Evolutionary conservation across 2,888 invertebrate genomes (phyloP).

Genomic region (Pimpla rufipes): DNA sequence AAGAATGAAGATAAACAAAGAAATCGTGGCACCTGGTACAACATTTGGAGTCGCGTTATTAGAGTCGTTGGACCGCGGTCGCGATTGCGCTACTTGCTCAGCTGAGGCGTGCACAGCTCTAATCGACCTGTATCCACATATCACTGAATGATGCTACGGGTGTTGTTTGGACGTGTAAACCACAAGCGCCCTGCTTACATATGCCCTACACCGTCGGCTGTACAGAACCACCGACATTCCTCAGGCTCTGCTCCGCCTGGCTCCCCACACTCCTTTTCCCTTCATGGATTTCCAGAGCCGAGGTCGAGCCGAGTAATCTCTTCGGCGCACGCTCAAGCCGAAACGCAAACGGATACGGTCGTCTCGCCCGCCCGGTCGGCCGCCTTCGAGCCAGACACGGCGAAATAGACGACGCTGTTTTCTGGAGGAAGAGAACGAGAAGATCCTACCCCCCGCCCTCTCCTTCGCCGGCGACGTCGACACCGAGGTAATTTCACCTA

Average conservation of each 20-base stretch:
- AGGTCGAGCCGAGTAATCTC: conserved; percentile 57
- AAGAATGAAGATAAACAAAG: too few species aligned
- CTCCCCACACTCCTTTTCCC: conserved; percentile 21
- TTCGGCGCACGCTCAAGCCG: conserved; percentile 54
- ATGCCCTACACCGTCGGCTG: conserved; percentile 49
- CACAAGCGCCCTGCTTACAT: conserved; percentile 49
- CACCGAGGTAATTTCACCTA: conserved; percentile 41
- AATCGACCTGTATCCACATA: too few species aligned
- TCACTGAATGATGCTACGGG: conserved; percentile 7
- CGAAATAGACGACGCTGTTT: conserved; percentile 44
- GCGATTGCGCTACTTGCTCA: too few species aligned
- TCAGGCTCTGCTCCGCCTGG: conserved; percentile 30
- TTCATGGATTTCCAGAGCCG: conserved; percentile 50
- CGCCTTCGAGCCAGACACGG: neutral
- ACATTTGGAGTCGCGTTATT: too few species aligned
- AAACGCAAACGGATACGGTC: conserved; percentile 55
- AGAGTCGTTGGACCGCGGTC: too few species aligned
- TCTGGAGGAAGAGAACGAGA: conserved; percentile 38
- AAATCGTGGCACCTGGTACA: too few species aligned
- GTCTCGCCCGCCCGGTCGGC: neutral
- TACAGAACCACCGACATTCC: conserved; percentile 39
- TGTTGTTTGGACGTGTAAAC: conserved; percentile 38
- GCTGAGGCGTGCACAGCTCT: too few species aligned
- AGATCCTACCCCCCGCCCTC: too few species aligned
- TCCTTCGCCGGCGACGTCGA: conserved; percentile 25